These are phyloP conservation scores for Oryctolagus cuniculus DNA, from an alignment of 2,113 vertebrate species.

Conservation along the genomic window DNA sequence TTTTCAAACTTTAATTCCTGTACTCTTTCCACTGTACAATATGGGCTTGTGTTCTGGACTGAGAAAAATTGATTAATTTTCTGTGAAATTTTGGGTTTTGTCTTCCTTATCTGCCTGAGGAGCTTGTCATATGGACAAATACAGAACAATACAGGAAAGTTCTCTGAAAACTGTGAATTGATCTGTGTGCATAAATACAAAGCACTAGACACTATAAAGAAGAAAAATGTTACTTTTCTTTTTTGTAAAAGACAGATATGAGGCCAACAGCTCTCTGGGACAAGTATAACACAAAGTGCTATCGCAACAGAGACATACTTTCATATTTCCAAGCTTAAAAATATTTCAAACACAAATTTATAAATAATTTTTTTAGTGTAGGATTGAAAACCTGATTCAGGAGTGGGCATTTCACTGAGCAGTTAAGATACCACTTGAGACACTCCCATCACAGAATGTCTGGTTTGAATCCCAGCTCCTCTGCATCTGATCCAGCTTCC, in stretches of 20 bases:
- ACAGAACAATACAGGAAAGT: not conserved
- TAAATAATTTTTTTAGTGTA: not conserved
- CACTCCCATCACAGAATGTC: too few relatives aligned
- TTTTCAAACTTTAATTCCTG: not conserved
- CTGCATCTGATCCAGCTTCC: too few relatives aligned
- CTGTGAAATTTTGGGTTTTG: not conserved
- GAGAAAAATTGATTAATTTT: not conserved
- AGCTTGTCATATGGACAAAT: not conserved
- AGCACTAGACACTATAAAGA: not conserved
- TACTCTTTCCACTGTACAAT: too few relatives aligned
- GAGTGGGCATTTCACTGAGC: too few relatives aligned
- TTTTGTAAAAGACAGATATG: not conserved
- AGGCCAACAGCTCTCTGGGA: not conserved
- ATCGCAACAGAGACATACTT: not conserved
- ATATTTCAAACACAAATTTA: not conserved
- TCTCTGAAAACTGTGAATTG: constrained; percentile 12
- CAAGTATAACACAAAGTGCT: not conserved
- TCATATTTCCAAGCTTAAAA: constrained; percentile 3
- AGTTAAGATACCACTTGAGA: too few relatives aligned
- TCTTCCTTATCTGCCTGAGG: not conserved
- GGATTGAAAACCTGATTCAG: not conserved
- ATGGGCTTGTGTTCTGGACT: not conserved
- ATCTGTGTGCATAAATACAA: not conserved
- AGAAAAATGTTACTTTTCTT: constrained; percentile 28
- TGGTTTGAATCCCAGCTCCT: too few relatives aligned